These are phyloP conservation scores for Formicarius rufipectus DNA, from an alignment of 2,113 vertebrate species.

Conservation along the genomic window DNA sequence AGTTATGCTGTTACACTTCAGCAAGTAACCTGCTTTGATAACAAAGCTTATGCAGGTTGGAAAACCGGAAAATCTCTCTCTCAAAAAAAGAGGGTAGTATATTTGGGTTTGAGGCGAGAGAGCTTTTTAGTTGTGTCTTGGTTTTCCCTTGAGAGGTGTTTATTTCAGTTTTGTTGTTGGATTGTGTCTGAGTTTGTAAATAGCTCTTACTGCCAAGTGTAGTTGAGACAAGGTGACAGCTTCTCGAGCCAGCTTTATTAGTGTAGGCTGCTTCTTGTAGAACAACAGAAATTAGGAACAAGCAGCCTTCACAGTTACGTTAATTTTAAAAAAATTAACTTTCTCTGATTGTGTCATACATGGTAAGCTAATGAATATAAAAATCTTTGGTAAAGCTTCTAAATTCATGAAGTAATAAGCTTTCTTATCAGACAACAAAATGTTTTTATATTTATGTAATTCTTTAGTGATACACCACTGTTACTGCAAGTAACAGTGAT, in stretches of 20 bases:
- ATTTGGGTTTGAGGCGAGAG: neutral
- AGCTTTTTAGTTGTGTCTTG: neutral
- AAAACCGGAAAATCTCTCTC: neutral
- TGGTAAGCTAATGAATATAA: neutral
- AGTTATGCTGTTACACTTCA: neutral
- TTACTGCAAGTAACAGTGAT: neutral
- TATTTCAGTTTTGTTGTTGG: neutral
- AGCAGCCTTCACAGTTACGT: neutral
- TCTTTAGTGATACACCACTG: neutral
- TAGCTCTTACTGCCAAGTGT: neutral
- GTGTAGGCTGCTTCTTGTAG: neutral
- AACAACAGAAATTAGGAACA: neutral
- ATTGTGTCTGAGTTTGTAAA: neutral
- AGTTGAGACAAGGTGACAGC: accelerated
- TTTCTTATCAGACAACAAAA: neutral
- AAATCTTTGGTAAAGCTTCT: neutral
- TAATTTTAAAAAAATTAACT: neutral
- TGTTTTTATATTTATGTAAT: neutral
- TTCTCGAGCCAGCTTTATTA: neutral
- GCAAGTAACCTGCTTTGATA: neutral
- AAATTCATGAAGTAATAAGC: neutral
- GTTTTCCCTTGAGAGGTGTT: neutral
- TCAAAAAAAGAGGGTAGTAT: neutral
- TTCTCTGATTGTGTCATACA: neutral
- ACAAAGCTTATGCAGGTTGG: neutral